Conservation (phyloP, 1,140 invertebrate genomes). For the Octopus sinensis region DNA sequence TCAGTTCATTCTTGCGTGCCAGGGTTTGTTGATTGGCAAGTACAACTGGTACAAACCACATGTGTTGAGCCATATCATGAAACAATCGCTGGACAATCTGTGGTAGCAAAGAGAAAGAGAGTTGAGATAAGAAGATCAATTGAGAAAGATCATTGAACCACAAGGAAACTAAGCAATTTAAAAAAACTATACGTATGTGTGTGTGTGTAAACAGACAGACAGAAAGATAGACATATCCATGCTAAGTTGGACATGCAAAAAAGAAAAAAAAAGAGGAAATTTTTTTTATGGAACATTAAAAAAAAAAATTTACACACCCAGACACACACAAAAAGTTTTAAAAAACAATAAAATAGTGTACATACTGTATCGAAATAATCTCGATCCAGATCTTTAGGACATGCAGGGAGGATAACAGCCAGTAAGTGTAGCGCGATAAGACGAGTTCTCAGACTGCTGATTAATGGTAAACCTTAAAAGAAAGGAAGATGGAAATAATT, state of each 20-base stretch:
- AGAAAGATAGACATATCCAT: too few species aligned
- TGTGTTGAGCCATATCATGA: constrained; percentile 60
- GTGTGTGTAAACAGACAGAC: too few species aligned
- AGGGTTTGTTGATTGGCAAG: constrained; percentile 55
- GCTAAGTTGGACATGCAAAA: too few species aligned
- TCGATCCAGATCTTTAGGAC: constrained; percentile 41
- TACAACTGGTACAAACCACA: constrained; percentile 63
- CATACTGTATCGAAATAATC: constrained; percentile 53
- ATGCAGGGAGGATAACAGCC: constrained; percentile 59
- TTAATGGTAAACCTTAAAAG: constrained; percentile 40
- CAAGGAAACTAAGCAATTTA: too few species aligned
- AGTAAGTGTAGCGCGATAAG: constrained; percentile 63
- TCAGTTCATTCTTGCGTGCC: constrained; percentile 53
- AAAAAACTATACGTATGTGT: too few species aligned
- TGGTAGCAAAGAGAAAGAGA: neutral
- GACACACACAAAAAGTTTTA: too few species aligned
- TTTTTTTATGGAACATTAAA: too few species aligned
- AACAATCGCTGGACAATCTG: constrained; percentile 63
- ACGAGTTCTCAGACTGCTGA: constrained; percentile 60
- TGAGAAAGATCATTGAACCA: too few species aligned
- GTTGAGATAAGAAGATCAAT: neutral
- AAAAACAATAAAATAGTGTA: neutral
- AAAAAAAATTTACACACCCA: too few species aligned
- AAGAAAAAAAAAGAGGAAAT: too few species aligned
- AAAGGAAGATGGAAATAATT: neutral